phyloP scores from a whole-genome alignment of 2,888 invertebrate species.

The Folsomia candida region DNA sequence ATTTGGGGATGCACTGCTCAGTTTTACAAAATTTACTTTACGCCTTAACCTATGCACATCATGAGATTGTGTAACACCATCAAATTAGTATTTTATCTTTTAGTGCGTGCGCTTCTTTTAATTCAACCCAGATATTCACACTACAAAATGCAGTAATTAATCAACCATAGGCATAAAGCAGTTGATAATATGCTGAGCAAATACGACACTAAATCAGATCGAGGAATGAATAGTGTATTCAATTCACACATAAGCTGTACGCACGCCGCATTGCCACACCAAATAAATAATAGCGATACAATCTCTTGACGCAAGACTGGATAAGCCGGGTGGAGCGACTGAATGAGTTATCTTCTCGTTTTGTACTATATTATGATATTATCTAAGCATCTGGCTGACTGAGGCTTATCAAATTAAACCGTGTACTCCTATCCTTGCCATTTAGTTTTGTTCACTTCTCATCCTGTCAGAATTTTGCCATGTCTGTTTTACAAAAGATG shows the following conservation, averaged over 20 bases:
- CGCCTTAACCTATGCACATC: not conserved
- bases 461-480: too few species aligned
- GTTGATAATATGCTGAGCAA: not conserved
- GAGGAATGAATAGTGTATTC: too few species aligned
- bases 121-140: not conserved
- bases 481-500: too few species aligned
- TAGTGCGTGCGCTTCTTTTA: not conserved
- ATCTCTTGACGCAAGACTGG: not conserved
- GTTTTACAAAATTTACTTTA: too few species aligned
- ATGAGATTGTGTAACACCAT: not conserved
- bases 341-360: not conserved
- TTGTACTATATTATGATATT: not conserved
- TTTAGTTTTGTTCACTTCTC: too few species aligned
- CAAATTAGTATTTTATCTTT: not conserved
- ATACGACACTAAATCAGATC: not conserved
- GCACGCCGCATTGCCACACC: not conserved
- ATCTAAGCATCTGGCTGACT: not conserved
- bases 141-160: not conserved
- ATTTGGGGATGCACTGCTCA: too few species aligned
- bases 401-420: not conserved
- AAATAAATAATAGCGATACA: not conserved
- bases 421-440: too few species aligned
- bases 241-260: not conserved
- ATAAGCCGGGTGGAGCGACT: not conserved
- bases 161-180: not conserved